These are phyloP conservation scores for Xerus inauris DNA, from an alignment of 2,113 vertebrate species.

Conservation along the genomic window DNA sequence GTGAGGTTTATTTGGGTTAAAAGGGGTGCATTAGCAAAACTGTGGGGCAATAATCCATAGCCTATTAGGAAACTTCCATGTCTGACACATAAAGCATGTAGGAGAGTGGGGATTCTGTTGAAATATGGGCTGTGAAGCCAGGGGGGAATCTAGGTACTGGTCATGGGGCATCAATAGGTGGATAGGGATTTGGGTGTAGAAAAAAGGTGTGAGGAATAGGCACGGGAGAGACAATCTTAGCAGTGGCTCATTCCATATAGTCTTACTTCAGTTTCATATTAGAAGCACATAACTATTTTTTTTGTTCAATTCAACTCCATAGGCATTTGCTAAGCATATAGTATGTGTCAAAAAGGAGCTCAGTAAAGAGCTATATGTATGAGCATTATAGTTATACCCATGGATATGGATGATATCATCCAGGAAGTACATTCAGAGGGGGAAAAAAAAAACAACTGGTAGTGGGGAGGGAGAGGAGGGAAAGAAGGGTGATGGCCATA, in stretches of 20 bases:
- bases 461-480: too few relatives aligned
- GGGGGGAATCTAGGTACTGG: not conserved
- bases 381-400: not conserved
- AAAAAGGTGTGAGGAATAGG: not conserved
- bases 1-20: not conserved
- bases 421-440: not conserved
- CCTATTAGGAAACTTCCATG: not conserved
- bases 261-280: not conserved
- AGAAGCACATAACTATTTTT: not conserved
- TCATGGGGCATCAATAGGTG: not conserved
- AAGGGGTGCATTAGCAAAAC: not conserved
- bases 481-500: not conserved
- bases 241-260: not conserved
- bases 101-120: not conserved
- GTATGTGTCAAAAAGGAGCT: not conserved
- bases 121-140: not conserved
- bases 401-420: not conserved
- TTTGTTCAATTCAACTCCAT: not conserved
- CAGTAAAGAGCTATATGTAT: not conserved
- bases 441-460: not conserved
- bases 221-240: not conserved
- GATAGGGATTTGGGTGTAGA: not conserved
- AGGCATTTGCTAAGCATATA: not conserved
- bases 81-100: not conserved
- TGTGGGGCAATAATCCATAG: not conserved